Base-by-base conservation (phyloP, 2,888 invertebrate genomes). In the Thymelicus acteon region DNA sequence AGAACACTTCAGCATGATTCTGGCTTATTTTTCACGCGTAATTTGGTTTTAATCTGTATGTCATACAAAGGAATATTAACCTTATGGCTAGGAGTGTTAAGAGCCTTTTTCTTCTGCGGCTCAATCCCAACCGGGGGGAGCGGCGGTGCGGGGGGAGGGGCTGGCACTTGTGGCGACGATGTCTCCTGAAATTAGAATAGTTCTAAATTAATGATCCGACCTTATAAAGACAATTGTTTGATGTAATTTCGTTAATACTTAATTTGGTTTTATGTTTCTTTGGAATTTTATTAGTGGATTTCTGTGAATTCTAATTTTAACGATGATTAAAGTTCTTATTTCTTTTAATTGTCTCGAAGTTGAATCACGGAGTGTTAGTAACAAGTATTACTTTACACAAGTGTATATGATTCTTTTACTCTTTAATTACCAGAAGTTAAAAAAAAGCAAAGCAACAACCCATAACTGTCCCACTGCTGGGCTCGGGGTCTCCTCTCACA, bases 21-120 rank as follows among this genome's bases (percentile, higher is more conserved):
- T 31, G 24, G 54, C 24, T 52, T 54, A 54, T 54, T 54, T 54
- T 54, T 39, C 39, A 58, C 13, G 39, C 58, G 58, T 58, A 58
- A 58, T 58, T 39, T 39, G 19, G 1, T 52, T 52, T 6, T 52
- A 15, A 57, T 57, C 58, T 13, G 12, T 44, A 31, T 13, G 24
- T 7, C 2, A 19, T 10, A 6, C 8, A 64, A 24, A 37, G 37
- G 10, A 76, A 75, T 75, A 74, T 74, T 67, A 75, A 94, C 95
- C 90, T 95, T 96, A 84, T 96, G 95, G 76, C 96, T 96, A 1
- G 97, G 96, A 0, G 96, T 97, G 83, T 97, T 97, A 31, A 97
- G 91, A 1, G 96, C 95, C 83, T 97, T 97, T 85, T 97, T 97
- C 88, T 95, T 95, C 82, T 94, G 94, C 71, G 95, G 94, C 82